Base-by-base conservation (phyloP, 2,113 vertebrate species). In the Synodontis membranacea region DNA sequence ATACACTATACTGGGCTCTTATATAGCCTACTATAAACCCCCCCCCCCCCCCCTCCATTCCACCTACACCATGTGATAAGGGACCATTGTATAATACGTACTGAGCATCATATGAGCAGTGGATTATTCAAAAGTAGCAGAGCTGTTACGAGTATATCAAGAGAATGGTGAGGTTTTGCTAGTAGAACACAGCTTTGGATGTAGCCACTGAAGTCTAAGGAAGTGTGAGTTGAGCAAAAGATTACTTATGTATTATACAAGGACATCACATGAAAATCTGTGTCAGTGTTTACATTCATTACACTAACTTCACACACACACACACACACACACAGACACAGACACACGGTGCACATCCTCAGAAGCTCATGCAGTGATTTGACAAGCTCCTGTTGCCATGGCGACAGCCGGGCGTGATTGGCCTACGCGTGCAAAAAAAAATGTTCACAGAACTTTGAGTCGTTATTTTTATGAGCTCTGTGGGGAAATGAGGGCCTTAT, bases 311-410 rank as follows among this genome's bases (percentile, higher is more conserved):
- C 52, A 28, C 76, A 52, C 79, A 85, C 68, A 72, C 78, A 42
- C 31, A 39, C 81, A 60, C 68, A 82, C 66, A 62, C 78, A 50
- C 46, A 64, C 70, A 39, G 58, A 34, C 84, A 72, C 82, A 25
- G 34, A 34, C 82, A 74, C 79, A 83, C 70, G n/a, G n/a, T n/a
- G 64, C 80, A 54, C 34, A 68, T 28, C 31, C 66, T 83, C 52
- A 50, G 76, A 84, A 70, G 87, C 74, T 72, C 62, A 84, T 85
- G 70, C 54, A 39, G 56, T 74, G 74, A 83, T 90, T 76, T 82
- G 76, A 84, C 83, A 82, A 90, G 87, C 85, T 90, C 79, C 84
- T 76, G 89, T 90, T 90, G 84, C 89, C 89, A 90, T 66, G 78
- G 89, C 85, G 70, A 90, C 86, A 80, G 75, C 44, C 72, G 46